These are phyloP conservation scores for Eulemur coronatus DNA, from an alignment of 2,797 vertebrate genomes.

Conservation along the genomic window DNA sequence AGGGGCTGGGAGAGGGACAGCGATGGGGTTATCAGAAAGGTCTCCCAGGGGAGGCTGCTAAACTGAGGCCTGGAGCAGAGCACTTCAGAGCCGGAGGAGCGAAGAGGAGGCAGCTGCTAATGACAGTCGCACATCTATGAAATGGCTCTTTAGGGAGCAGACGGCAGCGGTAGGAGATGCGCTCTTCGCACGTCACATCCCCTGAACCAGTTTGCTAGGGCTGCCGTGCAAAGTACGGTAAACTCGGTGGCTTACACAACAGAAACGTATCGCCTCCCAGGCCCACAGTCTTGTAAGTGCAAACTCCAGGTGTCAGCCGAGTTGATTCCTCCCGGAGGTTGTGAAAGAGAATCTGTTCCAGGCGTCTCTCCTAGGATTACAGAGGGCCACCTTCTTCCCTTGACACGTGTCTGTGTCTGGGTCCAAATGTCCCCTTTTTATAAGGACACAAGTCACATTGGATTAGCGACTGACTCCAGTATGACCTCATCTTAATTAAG, in stretches of 20 bases:
- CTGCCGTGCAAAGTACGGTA: not conserved
- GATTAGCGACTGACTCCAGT: not conserved
- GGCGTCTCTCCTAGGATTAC: not conserved
- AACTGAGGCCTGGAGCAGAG: not conserved
- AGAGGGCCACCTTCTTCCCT: not conserved
- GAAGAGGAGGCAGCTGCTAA: not conserved
- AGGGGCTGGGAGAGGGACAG: not conserved
- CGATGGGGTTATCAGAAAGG: not conserved
- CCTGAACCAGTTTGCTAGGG: not conserved
- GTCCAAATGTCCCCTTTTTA: not conserved
- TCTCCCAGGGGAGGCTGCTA: not conserved
- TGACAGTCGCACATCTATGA: not conserved
- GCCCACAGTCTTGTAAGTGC: fast-evolving
- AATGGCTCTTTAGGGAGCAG: not conserved
- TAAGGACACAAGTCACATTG: not conserved
- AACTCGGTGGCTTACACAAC: not conserved
- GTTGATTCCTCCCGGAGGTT: too few species aligned
- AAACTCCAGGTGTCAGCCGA: not conserved
- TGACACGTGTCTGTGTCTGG: not conserved
- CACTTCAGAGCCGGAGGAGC: fast-evolving
- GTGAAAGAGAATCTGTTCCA: not conserved
- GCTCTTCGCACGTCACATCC: fast-evolving
- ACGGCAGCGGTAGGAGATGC: not conserved
- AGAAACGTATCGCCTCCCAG: not conserved
- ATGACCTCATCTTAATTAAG: not conserved